phyloP scores from a whole-genome alignment of 2,797 vertebrate species.

The Acrocephalus scirpaceus region DNA sequence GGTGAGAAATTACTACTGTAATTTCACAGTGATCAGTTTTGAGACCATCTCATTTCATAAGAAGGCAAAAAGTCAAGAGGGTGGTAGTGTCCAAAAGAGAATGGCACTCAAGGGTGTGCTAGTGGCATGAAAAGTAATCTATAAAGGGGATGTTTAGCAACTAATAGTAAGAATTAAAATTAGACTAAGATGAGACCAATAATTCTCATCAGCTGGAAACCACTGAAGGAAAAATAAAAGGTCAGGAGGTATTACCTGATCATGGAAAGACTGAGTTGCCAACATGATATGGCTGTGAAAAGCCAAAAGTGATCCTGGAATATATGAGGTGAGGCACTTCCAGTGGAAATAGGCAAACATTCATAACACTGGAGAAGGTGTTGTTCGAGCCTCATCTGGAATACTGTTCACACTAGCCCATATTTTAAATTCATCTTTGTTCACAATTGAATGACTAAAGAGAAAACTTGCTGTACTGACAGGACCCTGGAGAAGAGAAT shows the following conservation, averaged over 20 bases:
- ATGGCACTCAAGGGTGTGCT: background rate
- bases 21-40: background rate
- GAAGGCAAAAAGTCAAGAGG: background rate
- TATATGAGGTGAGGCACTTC: background rate
- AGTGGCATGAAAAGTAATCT: background rate
- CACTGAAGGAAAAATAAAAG: background rate
- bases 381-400: background rate
- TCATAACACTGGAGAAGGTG: background rate
- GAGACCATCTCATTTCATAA: background rate
- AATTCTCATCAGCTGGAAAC: background rate
- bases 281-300: background rate
- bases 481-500: background rate
- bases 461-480: background rate
- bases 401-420: slow-evolving; percentile 14
- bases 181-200: background rate
- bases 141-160: background rate
- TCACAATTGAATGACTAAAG: background rate
- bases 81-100: background rate
- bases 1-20: background rate
- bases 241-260: background rate
- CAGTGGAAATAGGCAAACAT: slow-evolving; percentile 26
- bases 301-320: slow-evolving; percentile 12
- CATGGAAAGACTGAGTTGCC: background rate
- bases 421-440: slow-evolving; percentile 23
- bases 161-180: background rate